Base-by-base conservation (phyloP, 2,113 vertebrate species). In the Rhinolophus sinicus region DNA sequence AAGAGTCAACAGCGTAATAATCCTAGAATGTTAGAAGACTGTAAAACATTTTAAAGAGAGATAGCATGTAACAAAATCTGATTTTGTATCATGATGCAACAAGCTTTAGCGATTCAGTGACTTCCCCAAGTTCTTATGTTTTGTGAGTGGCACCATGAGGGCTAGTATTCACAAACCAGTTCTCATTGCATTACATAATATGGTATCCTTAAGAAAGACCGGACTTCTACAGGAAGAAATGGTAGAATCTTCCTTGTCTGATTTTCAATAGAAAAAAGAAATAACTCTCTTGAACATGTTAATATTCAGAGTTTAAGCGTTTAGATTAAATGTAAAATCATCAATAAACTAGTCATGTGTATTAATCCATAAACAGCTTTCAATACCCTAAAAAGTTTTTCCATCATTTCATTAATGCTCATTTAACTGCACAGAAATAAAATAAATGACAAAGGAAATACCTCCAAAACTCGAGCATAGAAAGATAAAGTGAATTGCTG, bases 281-380 rank as follows among this genome's bases (percentile, higher is more conserved):
- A 4, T 1, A 87, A 52, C 16, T 90, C 5, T 95, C 8, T 77
- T 76, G 8, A 22, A 33, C 4, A 60, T 88, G 26, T 90, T 77
- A 80, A 56, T 88, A 88, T 67, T 69, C 77, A 80, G 50, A 47
- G 10, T 86, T 14, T 44, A 90, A 69, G 12, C 4, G 90, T 72
- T 95, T 87, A 60, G 18, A 93, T 90, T 92, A 95, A 82, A 77
- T 87, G 83, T 22, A 47, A 78, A 75, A 93, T 86, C 10, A 81
- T n/a, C 30, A 87, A 28, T 75, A 77, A 38, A 90, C 2, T 73
- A 56, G 84, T 87, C 5, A 77, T 77, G 38, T 62, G 12, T n/a
- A 85, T 92, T 64, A 67, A 95, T 75, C 52, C 47, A 90, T 8
- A 93, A 58, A 70, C 54, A 73, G 11, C 8, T 81, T 47, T 88